Evolutionary conservation across 2,888 invertebrate genomes (phyloP).

Genomic region (Cabera pusaria): DNA sequence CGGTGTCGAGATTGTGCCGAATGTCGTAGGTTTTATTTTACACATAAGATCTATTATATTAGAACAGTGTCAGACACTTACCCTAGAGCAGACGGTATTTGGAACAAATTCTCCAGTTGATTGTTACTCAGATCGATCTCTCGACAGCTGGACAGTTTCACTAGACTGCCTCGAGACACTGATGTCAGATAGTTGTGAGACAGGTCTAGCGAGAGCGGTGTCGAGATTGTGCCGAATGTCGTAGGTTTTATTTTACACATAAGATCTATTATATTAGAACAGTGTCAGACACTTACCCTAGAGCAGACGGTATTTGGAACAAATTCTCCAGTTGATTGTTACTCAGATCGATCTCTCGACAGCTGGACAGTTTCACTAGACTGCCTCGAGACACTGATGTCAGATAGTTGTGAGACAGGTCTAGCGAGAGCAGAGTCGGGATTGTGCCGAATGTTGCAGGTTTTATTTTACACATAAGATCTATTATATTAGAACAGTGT

Average conservation of each 20-base stretch:
- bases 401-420: conserved; percentile 86
- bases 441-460: conserved; percentile 92
- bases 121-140: conserved; percentile 87
- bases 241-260: conserved; percentile 90
- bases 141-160: conserved; percentile 89
- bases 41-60: too few species aligned
- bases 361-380: conserved; percentile 89
- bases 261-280: too few species aligned
- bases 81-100: conserved; percentile 89
- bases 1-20: conserved; percentile 92
- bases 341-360: conserved; percentile 86
- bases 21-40: conserved; percentile 90
- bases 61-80: too few species aligned
- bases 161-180: conserved; percentile 85
- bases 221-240: conserved; percentile 92
- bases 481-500: too few species aligned
- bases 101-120: conserved; percentile 86
- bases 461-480: too few species aligned
- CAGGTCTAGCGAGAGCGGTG: conserved; percentile 89
- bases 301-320: conserved; percentile 89
- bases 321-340: conserved; percentile 87
- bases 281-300: too few species aligned
- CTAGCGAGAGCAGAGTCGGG: conserved; percentile 90
- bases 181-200: conserved; percentile 83
- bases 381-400: conserved; percentile 81